Base-by-base conservation (phyloP, 1,140 invertebrate species). In the Pentalonia nigronervosa region DNA sequence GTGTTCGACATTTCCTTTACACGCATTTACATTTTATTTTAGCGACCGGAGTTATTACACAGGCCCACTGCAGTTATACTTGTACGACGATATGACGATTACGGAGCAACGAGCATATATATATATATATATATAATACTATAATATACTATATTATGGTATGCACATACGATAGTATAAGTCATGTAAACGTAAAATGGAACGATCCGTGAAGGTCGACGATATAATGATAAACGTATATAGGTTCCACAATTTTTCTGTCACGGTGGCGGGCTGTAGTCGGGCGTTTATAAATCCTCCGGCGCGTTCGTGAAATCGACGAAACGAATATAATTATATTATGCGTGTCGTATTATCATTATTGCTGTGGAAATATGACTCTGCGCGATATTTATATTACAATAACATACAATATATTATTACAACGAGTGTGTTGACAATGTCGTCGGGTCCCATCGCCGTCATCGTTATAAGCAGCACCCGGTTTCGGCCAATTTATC, bases 1-100 rank as follows among this genome's bases (percentile, higher is more conserved):
- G 41, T 89, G 87, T 89, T n/a, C 87, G 21, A 89, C 87, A 89
- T 53, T 53, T 89, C 87, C 87, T 89, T 53, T 89, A 89, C 87
- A 89, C 87, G n/a, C 36, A 36, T 53, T 36, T 36, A 53, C 87
- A 36, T 89, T 89, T 89, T 89, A 36, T 89, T 89, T 89, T 89
- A 89, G 47, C 87, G 48, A 89, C n/a, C 87, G 48, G 87, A 36
- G 34, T 87, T n/a, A 17, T 87, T 50, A n/a, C 20, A 34, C 86
- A 6, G 14, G 11, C 25, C 30, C 34, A 36, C 11, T 41, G 41
- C 41, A 41, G 41, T 41, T 4, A 4, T 4, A 41, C 11, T 14
- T 23, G 23, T 56, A 56, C 23, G 53, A 47, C 14, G 3, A 48
- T 48, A 48, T 48, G 47, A 48, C 14, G 47, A 48, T 48, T 48